Conservation (phyloP, 2,113 vertebrate species). For the Petaurus breviceps region DNA sequence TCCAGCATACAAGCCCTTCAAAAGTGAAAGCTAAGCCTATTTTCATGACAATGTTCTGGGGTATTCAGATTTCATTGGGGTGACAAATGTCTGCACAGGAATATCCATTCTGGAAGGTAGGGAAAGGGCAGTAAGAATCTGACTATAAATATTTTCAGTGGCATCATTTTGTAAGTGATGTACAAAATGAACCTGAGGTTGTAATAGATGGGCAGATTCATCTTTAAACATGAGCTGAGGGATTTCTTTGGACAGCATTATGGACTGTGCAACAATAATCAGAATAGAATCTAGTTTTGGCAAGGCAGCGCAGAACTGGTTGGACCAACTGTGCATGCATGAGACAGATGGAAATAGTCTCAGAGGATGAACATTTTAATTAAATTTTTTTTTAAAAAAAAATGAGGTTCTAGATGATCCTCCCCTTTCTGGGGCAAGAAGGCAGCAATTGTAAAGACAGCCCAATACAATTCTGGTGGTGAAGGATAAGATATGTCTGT, state of each 20-base stretch:
- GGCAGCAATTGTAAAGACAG: not conserved
- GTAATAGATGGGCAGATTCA: not conserved
- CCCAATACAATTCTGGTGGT: not conserved
- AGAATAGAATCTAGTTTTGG: slow-evolving; percentile 30
- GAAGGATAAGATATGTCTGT: not conserved
- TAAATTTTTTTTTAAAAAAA: slow-evolving; percentile 47
- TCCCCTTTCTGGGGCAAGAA: not conserved
- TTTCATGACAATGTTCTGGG: not conserved
- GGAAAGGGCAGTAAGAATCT: not conserved
- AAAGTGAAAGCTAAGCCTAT: not conserved
- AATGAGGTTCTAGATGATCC: slow-evolving; percentile 23
- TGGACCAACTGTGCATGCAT: slow-evolving; percentile 1
- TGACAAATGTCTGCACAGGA: not conserved
- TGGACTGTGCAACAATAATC: slow-evolving; percentile 27
- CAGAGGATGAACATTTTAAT: slow-evolving; percentile 37
- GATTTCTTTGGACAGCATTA: slow-evolving; percentile 10
- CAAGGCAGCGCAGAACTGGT: slow-evolving; percentile 55
- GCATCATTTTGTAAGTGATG: not conserved
- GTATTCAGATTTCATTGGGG: not conserved
- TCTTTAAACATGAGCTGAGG: slow-evolving; percentile 1
- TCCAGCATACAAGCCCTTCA: not conserved
- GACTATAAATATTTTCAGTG: not conserved
- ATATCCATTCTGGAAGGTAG: not conserved
- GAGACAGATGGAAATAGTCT: slow-evolving; percentile 36
- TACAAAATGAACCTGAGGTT: not conserved